Percentiles rank a stretch among this genome's conserved stretches.
Evolutionary conservation across 1,140 invertebrate genomes (phyloP).

Genomic region (Rhopalosiphum padi): DNA sequence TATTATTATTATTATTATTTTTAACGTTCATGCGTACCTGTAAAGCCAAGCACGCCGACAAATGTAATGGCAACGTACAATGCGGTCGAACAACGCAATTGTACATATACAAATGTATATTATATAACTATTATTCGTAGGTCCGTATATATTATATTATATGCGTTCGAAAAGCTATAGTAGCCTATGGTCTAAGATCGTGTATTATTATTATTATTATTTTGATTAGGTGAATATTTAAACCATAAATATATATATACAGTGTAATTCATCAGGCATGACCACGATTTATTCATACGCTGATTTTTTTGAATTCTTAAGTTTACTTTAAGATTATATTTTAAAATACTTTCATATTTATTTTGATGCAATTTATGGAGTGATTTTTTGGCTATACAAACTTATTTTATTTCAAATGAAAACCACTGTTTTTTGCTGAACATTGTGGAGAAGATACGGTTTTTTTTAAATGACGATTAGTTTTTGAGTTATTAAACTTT

Average conservation of each 20-base stretch:
- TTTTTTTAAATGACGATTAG: not conserved
- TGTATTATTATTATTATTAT: not conserved
- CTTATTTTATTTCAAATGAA: not conserved
- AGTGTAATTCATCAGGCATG: not conserved
- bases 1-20: not conserved
- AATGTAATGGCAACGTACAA: slow-evolving; percentile 23
- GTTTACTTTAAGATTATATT: not conserved
- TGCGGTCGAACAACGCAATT: slow-evolving; percentile 35
- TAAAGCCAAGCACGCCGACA: slow-evolving; percentile 49
- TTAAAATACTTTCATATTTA: not conserved
- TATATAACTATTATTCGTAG: slow-evolving; percentile 25
- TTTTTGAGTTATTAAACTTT: not conserved
- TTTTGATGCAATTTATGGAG: not conserved
- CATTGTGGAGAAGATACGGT: not conserved
- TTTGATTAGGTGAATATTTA: slow-evolving; percentile 32
- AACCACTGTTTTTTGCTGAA: not conserved
- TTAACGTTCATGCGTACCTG: slow-evolving; percentile 26
- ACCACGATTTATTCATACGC: not conserved
- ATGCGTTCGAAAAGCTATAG: not conserved
- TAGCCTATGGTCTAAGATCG: slow-evolving; percentile 17
- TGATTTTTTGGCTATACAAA: not conserved
- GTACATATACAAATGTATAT: slow-evolving; percentile 2
- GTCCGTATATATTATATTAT: not conserved
- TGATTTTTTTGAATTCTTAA: too few relatives aligned
- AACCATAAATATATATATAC: not conserved